phyloP scores from a whole-genome alignment of 2,113 vertebrate genomes.

The Ciconia boyciana region DNA sequence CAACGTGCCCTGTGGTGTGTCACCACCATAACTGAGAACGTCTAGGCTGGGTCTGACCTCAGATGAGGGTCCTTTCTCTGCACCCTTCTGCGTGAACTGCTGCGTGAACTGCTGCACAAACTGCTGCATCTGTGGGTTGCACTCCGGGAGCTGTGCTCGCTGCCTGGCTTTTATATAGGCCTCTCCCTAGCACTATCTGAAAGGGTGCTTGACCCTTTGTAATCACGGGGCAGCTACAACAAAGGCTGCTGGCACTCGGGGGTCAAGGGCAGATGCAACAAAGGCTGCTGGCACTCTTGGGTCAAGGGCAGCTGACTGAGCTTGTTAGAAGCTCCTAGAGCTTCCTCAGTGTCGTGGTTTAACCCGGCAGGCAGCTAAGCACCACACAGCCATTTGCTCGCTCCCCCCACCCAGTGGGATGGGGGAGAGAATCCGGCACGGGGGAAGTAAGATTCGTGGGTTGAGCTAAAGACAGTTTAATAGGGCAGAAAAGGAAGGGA shows the following conservation, averaged over 20 bases:
- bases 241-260: not conserved
- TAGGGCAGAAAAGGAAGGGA: too few relatives aligned
- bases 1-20: not conserved
- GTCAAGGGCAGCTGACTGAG: not conserved
- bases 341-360: not conserved
- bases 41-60: not conserved
- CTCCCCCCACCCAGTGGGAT: too few relatives aligned
- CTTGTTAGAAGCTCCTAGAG: not conserved
- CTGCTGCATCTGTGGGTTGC: not conserved
- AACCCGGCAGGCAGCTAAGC: too few relatives aligned
- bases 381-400: too few relatives aligned
- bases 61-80: not conserved
- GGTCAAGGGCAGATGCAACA: not conserved
- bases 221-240: not conserved
- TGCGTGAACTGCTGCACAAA: not conserved
- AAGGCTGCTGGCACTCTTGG: not conserved
- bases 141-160: not conserved
- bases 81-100: not conserved
- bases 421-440: too few relatives aligned
- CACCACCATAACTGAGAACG: not conserved
- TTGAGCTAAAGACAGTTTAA: too few relatives aligned
- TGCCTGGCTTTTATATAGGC: rapidly evolving
- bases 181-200: not conserved
- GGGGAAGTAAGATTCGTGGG: too few relatives aligned
- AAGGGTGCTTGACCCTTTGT: not conserved